Base-by-base conservation (phyloP, 2,113 vertebrate genomes). In the Circaetus gallicus region DNA sequence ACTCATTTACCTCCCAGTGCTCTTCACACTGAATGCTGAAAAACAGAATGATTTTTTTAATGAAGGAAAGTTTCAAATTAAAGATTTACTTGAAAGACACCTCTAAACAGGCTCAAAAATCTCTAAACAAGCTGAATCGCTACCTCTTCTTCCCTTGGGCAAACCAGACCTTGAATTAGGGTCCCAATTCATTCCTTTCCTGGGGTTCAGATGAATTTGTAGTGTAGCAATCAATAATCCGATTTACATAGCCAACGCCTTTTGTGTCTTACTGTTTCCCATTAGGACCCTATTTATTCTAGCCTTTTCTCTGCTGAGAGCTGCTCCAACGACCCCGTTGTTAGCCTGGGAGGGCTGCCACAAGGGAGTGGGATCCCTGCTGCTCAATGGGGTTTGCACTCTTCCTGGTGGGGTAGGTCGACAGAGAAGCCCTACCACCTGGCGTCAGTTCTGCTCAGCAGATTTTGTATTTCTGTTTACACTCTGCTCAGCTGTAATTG, bases 391-490 rank as follows among this genome's bases (percentile, higher is more conserved):
- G 70, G 25, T 31, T 67, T 52, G 78, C 9, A 7, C 72, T 82
- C 69, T 74, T 90, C 56, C 79, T 58, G 58, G 12, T 89, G 25
- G 49, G 71, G 28, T 63, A 83, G 20, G 67, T 82, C 8, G 5
- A 17, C 50, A 67, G 67, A 95, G 78, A 62, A 95, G 76, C 71
- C 66, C 67, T 79, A 90, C 71, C 95, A 92, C 91, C 86, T 95
- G 93, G 34, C 16, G 58, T 40, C 62, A 16, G 88, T 84, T 97
- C 93, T 96, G 90, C 95, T 96, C 94, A 88, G 94, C 91, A 92
- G 74, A 87, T 97, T 98, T 87, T 96, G 58, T 86, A 88, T 94
- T 86, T 96, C 85, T 98, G 93, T 98, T 98, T 98, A 97, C 36
- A 36, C 49, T 95, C 90, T 3, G 7, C 74, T 97, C 94, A 79